phyloP scores from a whole-genome alignment of 1,140 invertebrate genomes.

The Thrips palmi region DNA sequence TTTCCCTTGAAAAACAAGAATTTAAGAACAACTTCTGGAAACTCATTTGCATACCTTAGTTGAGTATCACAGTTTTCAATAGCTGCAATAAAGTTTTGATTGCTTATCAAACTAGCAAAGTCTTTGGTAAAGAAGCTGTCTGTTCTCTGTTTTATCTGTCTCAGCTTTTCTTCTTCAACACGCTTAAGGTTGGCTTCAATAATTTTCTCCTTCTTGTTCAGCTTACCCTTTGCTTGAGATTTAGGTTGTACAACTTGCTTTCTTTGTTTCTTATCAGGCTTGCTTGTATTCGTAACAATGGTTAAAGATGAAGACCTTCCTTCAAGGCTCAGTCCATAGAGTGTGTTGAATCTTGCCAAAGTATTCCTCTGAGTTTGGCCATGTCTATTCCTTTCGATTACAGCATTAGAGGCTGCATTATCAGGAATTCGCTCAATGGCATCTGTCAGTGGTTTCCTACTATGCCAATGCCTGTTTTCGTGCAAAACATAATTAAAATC shows the following conservation, averaged over 20 bases:
- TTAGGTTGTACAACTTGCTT: no score
- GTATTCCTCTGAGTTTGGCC: not conserved
- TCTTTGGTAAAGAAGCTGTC: not conserved
- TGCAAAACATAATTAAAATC: no score
- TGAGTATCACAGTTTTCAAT: not conserved
- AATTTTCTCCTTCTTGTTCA: conserved; percentile 7
- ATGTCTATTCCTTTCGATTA: no score
- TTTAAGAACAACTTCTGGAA: not conserved
- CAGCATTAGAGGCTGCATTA: no score
- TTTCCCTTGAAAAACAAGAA: conserved; percentile 7
- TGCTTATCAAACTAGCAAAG: not conserved
- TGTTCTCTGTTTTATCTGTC: conserved; percentile 1
- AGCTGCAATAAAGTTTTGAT: not conserved
- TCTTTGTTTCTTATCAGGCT: conserved; percentile 6
- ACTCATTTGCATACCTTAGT: no score
- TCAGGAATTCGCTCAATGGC: no score
- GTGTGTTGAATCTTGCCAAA: not conserved
- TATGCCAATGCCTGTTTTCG: no score
- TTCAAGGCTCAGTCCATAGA: conserved; percentile 15
- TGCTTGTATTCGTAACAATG: conserved; percentile 1
- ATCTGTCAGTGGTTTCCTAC: no score
- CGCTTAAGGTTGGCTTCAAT: conserved; percentile 3
- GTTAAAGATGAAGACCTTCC: conserved; percentile 10
- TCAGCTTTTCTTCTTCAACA: conserved; percentile 10
- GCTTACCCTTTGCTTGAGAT: no score